Evolutionary conservation across 2,797 vertebrate species (phyloP).

Genomic region (Synanceia verrucosa): DNA sequence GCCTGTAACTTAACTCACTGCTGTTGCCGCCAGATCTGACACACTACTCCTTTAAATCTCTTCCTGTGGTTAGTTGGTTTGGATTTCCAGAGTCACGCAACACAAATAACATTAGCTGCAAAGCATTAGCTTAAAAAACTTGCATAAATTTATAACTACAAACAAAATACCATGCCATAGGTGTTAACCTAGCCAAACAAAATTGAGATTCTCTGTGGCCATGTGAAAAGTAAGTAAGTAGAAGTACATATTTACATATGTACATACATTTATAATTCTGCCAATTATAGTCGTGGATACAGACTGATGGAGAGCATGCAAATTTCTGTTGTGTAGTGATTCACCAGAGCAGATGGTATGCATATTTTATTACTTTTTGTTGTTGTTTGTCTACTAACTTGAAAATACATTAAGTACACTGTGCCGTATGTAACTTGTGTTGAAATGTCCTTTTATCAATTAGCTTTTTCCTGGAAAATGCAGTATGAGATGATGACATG

Average conservation of each 20-base stretch:
- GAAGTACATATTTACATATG: not conserved
- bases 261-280: not conserved
- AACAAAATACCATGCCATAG: too few relatives aligned
- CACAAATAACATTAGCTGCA: not conserved
- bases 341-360: slow-evolving; percentile 9
- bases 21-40: too few relatives aligned
- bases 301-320: not conserved
- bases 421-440: not conserved
- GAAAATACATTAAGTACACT: not conserved
- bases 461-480: slow-evolving; percentile 1
- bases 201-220: not conserved
- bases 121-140: too few relatives aligned
- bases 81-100: not conserved
- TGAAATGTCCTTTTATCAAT: not conserved
- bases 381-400: not conserved
- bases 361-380: not conserved
- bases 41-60: not conserved
- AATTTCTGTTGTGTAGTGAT: slow-evolving; percentile 16
- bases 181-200: not conserved
- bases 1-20: too few relatives aligned
- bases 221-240: too few relatives aligned
- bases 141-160: too few relatives aligned
- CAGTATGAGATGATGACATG: not conserved
- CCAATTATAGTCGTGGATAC: slow-evolving; percentile 3
- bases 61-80: not conserved